These are phyloP conservation scores for Erinaceus europaeus DNA, from an alignment of 2,113 vertebrate species.

Conservation along the genomic window DNA sequence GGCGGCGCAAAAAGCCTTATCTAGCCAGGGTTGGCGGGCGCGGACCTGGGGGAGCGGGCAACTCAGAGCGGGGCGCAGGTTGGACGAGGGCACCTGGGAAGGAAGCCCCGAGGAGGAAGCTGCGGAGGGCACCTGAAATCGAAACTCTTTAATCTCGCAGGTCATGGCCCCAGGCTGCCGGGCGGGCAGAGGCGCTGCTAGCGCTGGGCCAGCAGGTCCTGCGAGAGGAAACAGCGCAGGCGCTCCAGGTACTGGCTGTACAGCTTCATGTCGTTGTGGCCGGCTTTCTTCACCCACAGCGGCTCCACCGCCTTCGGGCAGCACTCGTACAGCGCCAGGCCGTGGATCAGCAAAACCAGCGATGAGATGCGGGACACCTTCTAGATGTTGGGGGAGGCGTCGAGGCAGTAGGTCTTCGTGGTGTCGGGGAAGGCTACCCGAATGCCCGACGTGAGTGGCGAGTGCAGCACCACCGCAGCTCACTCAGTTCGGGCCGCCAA, in stretches of 20 bases:
- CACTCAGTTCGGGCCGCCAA: constrained; percentile 96
- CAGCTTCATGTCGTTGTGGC: constrained; percentile 98
- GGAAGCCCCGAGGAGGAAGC: too few relatives aligned
- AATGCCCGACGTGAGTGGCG: constrained; percentile 96
- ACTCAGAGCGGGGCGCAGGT: too few relatives aligned
- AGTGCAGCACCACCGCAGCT: constrained; percentile 94
- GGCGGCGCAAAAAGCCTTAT: too few relatives aligned
- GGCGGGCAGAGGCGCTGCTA: too few relatives aligned
- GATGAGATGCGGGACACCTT: constrained; percentile 98
- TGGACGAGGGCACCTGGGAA: too few relatives aligned
- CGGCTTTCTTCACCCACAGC: constrained; percentile 97
- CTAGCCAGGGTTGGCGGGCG: too few relatives aligned
- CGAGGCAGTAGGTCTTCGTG: constrained; percentile 98
- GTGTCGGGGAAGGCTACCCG: constrained; percentile 96
- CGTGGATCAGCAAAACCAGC: constrained; percentile 97
- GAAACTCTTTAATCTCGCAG: too few relatives aligned
- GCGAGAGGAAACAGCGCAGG: constrained; percentile 94
- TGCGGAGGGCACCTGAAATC: too few relatives aligned
- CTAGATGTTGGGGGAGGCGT: constrained; percentile 97
- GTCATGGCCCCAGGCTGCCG: too few relatives aligned
- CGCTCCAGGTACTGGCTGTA: constrained; percentile 99
- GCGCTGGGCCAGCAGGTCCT: too few relatives aligned
- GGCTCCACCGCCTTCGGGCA: constrained; percentile 98
- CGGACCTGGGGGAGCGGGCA: too few relatives aligned
- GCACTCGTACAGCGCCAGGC: constrained; percentile 95